Evolutionary conservation across 2,888 invertebrate species (phyloP).

Genomic region (Acrobasis repandana): DNA sequence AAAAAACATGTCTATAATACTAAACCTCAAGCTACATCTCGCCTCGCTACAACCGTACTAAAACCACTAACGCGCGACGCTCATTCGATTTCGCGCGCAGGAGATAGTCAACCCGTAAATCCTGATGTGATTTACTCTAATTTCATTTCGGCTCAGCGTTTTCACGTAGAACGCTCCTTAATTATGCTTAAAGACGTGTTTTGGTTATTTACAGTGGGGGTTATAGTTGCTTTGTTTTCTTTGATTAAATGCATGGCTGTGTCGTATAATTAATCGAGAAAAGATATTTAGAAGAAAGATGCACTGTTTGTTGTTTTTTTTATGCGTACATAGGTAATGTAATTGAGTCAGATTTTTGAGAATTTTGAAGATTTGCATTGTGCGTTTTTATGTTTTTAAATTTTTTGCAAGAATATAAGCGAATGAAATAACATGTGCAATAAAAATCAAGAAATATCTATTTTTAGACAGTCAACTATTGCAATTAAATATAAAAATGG

Average conservation of each 20-base stretch:
- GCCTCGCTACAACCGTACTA: conserved; percentile 55
- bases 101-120: conserved; percentile 67
- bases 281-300: no score
- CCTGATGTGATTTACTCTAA: conserved; percentile 81
- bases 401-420: no score
- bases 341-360: no score
- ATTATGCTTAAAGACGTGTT: conserved; percentile 60
- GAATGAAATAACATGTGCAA: no score
- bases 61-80: conserved; percentile 68
- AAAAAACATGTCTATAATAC: conserved; percentile 1
- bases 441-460: no score
- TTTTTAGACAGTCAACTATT: no score
- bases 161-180: conserved; percentile 68
- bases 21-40: conserved; percentile 36
- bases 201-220: conserved; percentile 38
- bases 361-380: no score
- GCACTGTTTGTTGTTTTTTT: no score
- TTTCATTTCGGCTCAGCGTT: conserved; percentile 70
- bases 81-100: conserved; percentile 75
- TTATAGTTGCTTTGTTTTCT: conserved; percentile 15
- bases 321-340: no score
- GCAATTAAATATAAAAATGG: no score
- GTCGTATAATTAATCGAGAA: no score
- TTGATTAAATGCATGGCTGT: conserved; percentile 9
- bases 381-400: no score